These are phyloP conservation scores for Lutjanus campechanus DNA, from an alignment of 2,797 vertebrate genomes.

Conservation along the genomic window DNA sequence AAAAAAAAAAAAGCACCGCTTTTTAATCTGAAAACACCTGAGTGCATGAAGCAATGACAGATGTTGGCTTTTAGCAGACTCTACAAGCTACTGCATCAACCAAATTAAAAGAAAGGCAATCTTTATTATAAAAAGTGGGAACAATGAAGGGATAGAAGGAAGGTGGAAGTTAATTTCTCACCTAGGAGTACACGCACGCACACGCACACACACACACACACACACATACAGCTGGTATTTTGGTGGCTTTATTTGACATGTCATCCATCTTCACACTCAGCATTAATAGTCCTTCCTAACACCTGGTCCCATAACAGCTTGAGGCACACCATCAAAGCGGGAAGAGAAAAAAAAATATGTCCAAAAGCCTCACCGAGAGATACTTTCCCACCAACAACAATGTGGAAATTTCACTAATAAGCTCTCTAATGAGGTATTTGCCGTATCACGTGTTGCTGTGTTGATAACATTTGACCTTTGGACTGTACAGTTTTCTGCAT, in stretches of 20 bases:
- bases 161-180: slow-evolving; percentile 2
- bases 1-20: neutral
- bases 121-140: neutral
- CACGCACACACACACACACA: slow-evolving; percentile 26
- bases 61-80: slow-evolving; percentile 6
- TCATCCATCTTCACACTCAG: slow-evolving; percentile 70
- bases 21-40: neutral
- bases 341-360: slow-evolving; percentile 27
- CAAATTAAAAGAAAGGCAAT: neutral
- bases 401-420: slow-evolving; percentile 52
- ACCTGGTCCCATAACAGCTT: slow-evolving; percentile 69
- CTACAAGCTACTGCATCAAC: neutral
- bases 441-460: slow-evolving; percentile 36
- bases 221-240: slow-evolving; percentile 49
- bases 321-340: slow-evolving; percentile 48
- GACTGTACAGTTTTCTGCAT: slow-evolving; percentile 5
- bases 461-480: slow-evolving; percentile 62
- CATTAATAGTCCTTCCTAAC: slow-evolving; percentile 59
- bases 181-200: slow-evolving; percentile 5
- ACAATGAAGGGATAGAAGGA: slow-evolving; percentile 2
- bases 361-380: slow-evolving; percentile 36
- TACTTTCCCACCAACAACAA: slow-evolving; percentile 50
- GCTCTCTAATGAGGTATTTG: slow-evolving; percentile 59
- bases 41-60: slow-evolving; percentile 2
- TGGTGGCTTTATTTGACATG: slow-evolving; percentile 73